Percentiles rank a stretch among this genome's conserved stretches.
Evolutionary conservation across 2,888 invertebrate species (phyloP).

Genomic region (Apamea crenata): DNA sequence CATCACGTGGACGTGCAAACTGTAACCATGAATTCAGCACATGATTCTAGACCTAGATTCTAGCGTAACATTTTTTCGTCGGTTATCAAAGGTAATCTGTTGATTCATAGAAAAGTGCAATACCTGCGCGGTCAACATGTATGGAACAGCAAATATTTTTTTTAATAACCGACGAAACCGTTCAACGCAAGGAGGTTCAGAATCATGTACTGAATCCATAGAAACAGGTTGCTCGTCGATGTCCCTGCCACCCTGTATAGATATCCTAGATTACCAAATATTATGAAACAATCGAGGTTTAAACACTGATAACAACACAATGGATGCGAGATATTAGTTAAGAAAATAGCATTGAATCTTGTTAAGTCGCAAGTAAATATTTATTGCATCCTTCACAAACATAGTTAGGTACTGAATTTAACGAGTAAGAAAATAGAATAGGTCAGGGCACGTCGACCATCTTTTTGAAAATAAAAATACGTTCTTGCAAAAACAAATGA

Average conservation of each 20-base stretch:
- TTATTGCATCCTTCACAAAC: neutral
- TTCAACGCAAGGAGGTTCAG: neutral
- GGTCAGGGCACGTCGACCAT: neutral
- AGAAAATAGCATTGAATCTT: neutral
- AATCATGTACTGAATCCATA: neutral
- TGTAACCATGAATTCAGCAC: neutral
- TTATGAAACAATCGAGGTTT: neutral
- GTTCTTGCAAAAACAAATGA: neutral
- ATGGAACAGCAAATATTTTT: neutral
- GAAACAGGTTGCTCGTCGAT: neutral
- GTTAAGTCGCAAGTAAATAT: neutral
- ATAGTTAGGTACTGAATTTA: neutral
- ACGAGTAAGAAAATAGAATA: neutral
- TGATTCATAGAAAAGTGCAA: no score
- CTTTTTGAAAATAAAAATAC: conserved; percentile 13
- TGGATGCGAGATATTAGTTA: neutral
- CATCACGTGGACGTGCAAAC: neutral
- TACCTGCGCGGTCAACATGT: neutral
- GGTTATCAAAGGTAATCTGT: no score
- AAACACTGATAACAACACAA: neutral
- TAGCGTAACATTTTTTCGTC: no score
- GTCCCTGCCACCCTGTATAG: neutral
- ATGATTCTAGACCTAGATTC: no score
- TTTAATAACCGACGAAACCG: neutral
- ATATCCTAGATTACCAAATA: neutral